Base-by-base conservation (phyloP, 2,113 vertebrate species). In the Mionectes macconnelli region DNA sequence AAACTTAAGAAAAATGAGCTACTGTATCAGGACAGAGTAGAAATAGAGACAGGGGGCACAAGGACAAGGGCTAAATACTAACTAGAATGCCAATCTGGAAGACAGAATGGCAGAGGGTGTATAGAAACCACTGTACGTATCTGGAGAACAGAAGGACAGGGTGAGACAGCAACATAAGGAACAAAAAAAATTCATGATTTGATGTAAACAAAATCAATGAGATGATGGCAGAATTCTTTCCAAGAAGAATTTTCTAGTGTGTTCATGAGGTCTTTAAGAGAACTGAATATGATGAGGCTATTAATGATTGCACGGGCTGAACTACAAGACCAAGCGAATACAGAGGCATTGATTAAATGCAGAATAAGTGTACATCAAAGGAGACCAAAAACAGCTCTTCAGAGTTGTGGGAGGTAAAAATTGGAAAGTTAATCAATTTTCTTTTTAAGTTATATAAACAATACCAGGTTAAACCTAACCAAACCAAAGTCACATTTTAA, bases 401-500 rank as follows among this genome's bases (percentile, higher is more conserved):
- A 87, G 55, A 89, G 60, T 40, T 91, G 30, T 70, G 75, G 73
- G 49, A 96, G 84, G 87, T 94, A 94, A 89, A 95, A 95, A 95
- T 35, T 88, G 81, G 50, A 63, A 94, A 60, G 94, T 69, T 96
- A 97, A 97, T 97, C 78, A 96, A 97, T 96, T 97, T 69, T 95
- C 37, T 72, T 91, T 96, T 97, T 88, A 94, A 87, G 27, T 80
- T 83, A 76, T 72, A 91, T 78, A 95, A 98, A 96, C 84, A 96
- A 95, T 77, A 95, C 57, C 78, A 94, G 84, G 76, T 62, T 94
- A 90, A 95, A 91, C 5, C 12, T 68, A 86, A 44, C 8, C 19
- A 35, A 57, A 93, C 8, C 12, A 33, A 62, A 93, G 56, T 78
- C 60, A 27, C 81, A 94, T 89, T 91, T 69, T 84, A 95, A 93